Evolutionary conservation across 2,888 invertebrate species (phyloP), one percentile per base, ranked within the genome.

Genomic region (Griposia aprilina): DNA sequence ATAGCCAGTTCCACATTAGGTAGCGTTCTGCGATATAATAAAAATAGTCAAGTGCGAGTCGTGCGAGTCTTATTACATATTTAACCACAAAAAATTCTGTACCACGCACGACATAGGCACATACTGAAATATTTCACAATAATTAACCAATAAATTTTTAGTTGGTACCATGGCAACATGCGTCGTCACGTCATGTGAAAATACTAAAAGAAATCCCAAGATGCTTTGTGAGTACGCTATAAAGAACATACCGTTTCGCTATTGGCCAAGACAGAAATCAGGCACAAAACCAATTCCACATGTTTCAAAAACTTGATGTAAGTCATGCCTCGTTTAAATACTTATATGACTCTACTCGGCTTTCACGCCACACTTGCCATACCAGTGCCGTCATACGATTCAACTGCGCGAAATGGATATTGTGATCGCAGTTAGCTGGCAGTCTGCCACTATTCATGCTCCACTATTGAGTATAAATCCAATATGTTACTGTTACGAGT

Each of bases 371-470:
- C 78, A 79, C 82, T 79, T 74, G 71, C 76, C 62, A 74, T 41
- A 65, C 84, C 71, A 84, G 73, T 83, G 70, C 74, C 66, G 83
- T 85, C 85, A 74, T 72, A 85, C 71, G 36, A 84, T 76, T 84
- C 84, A 84, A 85, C 82, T 84, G 76, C 71, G 57, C 82, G 84
- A 84, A 84, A 84, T 84, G 84, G 85, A 80, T 84, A 84, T 84
- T 84, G 84, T 85, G 85, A 85, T 82, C 82, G 86, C 70, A 66
- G 84, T 76, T 63, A 74, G 82, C 74, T 84, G 84, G 85, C 84
- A 82, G 71, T 1, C 62, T 84, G 84, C 84, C 85, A 84, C 85
- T 72, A 82, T 71, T 85, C 75, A 78, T 65, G 82, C 80, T 74
- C 80, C 74, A 82, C 79, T 85, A 82, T 74, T 59, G 76, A 79